Evolutionary conservation across 2,888 invertebrate genomes (phyloP), one percentile per base, ranked within the genome.

Genomic region (Tiliacea citrago): DNA sequence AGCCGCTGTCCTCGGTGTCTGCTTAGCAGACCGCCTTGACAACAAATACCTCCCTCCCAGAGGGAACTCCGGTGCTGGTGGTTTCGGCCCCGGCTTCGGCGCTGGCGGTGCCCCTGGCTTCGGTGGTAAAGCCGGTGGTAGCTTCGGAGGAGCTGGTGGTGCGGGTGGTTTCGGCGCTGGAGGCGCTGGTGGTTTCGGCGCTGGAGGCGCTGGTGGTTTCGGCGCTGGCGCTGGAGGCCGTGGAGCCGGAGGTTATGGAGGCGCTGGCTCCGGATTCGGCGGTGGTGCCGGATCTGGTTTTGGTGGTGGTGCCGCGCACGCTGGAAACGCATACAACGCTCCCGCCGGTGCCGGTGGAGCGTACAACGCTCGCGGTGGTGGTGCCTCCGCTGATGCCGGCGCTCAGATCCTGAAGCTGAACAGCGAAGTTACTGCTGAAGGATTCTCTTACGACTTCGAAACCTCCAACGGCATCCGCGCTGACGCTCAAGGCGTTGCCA

Each of bases 41-140:
- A 96, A 96, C 92, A 94, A 95, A 87, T 96, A 96, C 93, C 94
- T 96, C 82, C 96, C 96, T 35, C 96, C 96, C 79, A 94, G 96
- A 90, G 95, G 95, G 68, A 95, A 95, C 71, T 88, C 93, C 66
- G 94, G 95, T 2, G 94, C 95, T 79, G 95, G 96, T 24, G 95
- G 96, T 4, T 94, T 93, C 83, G 94, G 94, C 13, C 92, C 92
- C 3, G 93, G 92, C 4, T 90, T 92, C 55, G 90, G 91, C 5
- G 78, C 86, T 21, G 88, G 83, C 1, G 86, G 88, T 8, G 77
- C 87, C 51, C 87, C 87, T 8, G 69, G 76, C 21, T 86, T 84
- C 75, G 88, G 87, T 45, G 86, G 87, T 58, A 75, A 51, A 76
- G 75, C 84, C 35, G 87, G 87, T 68, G 85, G 86, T 29, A 85